Conservation (phyloP, 2,888 invertebrate genomes). For the Chrysotoxum bicinctum region DNA sequence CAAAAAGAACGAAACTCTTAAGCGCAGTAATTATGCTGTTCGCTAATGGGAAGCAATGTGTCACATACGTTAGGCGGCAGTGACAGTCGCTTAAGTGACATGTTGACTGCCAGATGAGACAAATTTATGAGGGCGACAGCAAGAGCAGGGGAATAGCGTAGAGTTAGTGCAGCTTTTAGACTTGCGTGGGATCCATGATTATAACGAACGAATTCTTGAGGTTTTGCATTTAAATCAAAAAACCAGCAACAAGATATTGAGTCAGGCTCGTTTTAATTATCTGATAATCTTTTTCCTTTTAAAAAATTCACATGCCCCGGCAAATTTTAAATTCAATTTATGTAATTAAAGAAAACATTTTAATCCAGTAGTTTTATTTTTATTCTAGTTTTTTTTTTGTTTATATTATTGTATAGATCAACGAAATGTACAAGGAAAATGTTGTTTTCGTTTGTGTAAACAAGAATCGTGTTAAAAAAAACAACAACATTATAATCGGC, state of each 20-base stretch:
- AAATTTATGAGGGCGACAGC: slow-evolving; percentile 67
- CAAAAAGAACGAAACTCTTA: slow-evolving; percentile 55
- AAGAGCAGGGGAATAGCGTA: slow-evolving; percentile 24
- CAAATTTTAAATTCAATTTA: slow-evolving; percentile 53
- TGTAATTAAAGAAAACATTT: slow-evolving; percentile 40
- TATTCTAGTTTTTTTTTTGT: slow-evolving; percentile 5
- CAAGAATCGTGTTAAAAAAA: slow-evolving; percentile 66
- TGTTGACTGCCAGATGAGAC: slow-evolving; percentile 71
- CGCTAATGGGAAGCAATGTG: slow-evolving; percentile 73
- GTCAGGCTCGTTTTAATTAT: slow-evolving; percentile 33
- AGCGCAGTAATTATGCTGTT: slow-evolving; percentile 72
- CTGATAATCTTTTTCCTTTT: slow-evolving; percentile 1
- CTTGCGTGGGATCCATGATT: slow-evolving; percentile 63
- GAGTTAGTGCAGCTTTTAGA: slow-evolving; percentile 52
- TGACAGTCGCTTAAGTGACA: slow-evolving; percentile 72
- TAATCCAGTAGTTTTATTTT: slow-evolving; percentile 23
- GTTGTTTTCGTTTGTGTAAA: slow-evolving; percentile 62
- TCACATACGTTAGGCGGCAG: slow-evolving; percentile 71
- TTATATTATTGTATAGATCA: slow-evolving; percentile 28
- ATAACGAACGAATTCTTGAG: slow-evolving; percentile 45
- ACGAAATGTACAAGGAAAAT: slow-evolving; percentile 60
- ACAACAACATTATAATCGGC: slow-evolving; percentile 57
- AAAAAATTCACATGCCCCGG: slow-evolving; percentile 29
- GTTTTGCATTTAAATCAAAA: slow-evolving; percentile 44
- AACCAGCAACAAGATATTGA: not conserved